Conservation (phyloP, 2,888 invertebrate species). For the Drosophila falleni region DNA sequence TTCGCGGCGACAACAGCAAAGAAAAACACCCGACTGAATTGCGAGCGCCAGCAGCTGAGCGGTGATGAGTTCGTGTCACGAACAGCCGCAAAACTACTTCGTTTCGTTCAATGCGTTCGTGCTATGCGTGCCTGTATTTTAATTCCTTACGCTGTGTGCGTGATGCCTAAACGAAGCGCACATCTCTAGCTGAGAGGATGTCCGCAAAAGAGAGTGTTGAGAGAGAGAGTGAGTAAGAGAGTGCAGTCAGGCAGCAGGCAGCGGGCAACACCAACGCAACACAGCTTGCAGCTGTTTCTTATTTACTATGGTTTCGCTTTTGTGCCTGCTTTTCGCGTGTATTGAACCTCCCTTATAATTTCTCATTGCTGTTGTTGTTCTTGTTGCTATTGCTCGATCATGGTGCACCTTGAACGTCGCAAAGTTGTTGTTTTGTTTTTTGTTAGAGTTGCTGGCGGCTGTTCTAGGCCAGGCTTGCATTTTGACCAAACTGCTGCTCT, state of each 20-base stretch:
- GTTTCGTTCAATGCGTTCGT: conserved; percentile 5
- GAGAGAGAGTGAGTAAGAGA: conserved; percentile 32
- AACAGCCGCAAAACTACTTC: conserved; percentile 5
- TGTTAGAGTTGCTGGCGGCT: conserved; percentile 41
- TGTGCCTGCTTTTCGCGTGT: conserved; percentile 70
- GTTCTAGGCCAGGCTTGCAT: conserved; percentile 69
- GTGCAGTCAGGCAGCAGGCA: conserved; percentile 10
- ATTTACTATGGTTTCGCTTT: conserved; percentile 77
- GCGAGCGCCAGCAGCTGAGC: conserved; percentile 51
- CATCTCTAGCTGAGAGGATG: conserved; percentile 42
- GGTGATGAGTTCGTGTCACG: conserved; percentile 47
- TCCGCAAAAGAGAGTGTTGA: conserved; percentile 5
- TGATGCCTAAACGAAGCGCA: background rate
- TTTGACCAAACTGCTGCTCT: conserved; percentile 56
- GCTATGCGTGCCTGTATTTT: background rate
- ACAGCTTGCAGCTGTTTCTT: conserved; percentile 77
- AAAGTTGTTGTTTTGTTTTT: conserved; percentile 23
- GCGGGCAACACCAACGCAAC: conserved; percentile 49
- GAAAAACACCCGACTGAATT: conserved; percentile 48
- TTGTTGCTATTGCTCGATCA: conserved; percentile 38
- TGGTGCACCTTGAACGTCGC: conserved; percentile 69
- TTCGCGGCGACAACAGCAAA: conserved; percentile 44
- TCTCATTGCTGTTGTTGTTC: conserved; percentile 43
- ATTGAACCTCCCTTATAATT: conserved; percentile 75
- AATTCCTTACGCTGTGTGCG: conserved; percentile 1